phyloP scores from a whole-genome alignment of 2,888 invertebrate species.

The Mallateleia sp. region DNA sequence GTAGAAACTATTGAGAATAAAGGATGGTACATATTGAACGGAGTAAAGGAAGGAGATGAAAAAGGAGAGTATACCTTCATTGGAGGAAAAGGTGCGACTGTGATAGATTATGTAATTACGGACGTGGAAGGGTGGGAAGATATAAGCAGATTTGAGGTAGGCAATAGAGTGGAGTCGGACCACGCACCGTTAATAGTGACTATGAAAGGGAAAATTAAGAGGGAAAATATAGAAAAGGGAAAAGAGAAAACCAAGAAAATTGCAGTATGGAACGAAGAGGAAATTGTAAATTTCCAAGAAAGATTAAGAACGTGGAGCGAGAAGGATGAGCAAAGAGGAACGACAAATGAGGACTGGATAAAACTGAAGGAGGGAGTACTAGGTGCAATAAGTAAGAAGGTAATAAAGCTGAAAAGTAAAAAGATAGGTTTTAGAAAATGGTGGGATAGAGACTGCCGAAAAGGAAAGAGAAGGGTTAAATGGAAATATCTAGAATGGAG shows the following conservation, averaged over 20 bases:
- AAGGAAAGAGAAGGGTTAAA: neutral
- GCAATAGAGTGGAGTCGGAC: conserved; percentile 47
- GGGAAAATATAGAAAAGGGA: too few species aligned
- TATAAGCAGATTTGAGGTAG: neutral
- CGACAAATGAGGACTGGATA: neutral
- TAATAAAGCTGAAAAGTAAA: conserved; percentile 4
- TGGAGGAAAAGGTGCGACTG: conserved; percentile 53
- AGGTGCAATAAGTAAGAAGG: neutral
- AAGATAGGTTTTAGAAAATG: neutral
- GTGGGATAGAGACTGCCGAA: neutral
- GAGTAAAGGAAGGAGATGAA: conserved; percentile 55
- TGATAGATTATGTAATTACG: conserved; percentile 64
- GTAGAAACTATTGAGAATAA: conserved; percentile 34
- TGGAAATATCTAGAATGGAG: too few species aligned
- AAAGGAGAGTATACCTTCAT: conserved; percentile 61
- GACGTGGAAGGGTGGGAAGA: conserved; percentile 11
- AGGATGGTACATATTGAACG: too few species aligned
- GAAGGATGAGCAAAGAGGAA: conserved; percentile 20
- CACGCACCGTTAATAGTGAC: conserved; percentile 48
- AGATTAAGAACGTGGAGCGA: conserved; percentile 5
- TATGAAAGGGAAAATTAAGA: neutral
- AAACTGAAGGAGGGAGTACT: neutral
- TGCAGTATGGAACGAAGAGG: too few species aligned
- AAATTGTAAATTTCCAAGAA: too few species aligned
- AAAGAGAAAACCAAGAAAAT: too few species aligned